Evolutionary conservation across 2,888 invertebrate species (phyloP), one percentile per base, ranked within the genome.

Genomic region (Trachelus troglodyta): DNA sequence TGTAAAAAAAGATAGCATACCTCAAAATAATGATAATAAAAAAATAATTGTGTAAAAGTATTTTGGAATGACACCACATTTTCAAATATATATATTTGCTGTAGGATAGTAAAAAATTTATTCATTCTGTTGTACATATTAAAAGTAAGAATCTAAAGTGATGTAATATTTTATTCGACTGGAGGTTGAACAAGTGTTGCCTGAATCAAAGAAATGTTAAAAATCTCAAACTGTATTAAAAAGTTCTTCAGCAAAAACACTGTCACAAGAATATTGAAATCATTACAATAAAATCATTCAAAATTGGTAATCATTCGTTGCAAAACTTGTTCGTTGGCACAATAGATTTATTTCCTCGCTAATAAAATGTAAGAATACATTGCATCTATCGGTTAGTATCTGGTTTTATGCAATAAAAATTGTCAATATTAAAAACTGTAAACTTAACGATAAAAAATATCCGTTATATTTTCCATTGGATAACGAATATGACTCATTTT

Each of bases 21-120:
- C 31, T 34, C 11, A 35, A 23, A 34, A n/a, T 74, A n/a, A 35
- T 74, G 35, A 56, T 56, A 23, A 23, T 23, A 56, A 56, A 56
- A 56, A 56, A 56, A 23, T 56, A 56, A 23, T 23, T 23, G 56
- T 23, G 81, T 76, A 83, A 83, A 84, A 81, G 78, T 84, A 78
- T 81, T 82, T 81, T 82, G 23, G 3, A 71, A 11, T 71, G 3
- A n/a, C 12, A 23, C n/a, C 2, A 31, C 15, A 71, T 33, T 15
- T 23, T 9, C 3, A 71, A 71, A n/a, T 15, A 34, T 34, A 71
- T 77, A 83, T 74, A 75, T 79, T 79, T 78, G 68, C 76, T 78
- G 30, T 11, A 35, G 74, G 33, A 74, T 33, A 37, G 34, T 74
- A 74, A 33, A 74, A 23, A 34, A 74, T 35, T 11, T 74, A 74